Evolutionary conservation across 1,140 invertebrate genomes (phyloP), one percentile per base, ranked within the genome.

Genomic region (Tetramorium alpestre): DNA sequence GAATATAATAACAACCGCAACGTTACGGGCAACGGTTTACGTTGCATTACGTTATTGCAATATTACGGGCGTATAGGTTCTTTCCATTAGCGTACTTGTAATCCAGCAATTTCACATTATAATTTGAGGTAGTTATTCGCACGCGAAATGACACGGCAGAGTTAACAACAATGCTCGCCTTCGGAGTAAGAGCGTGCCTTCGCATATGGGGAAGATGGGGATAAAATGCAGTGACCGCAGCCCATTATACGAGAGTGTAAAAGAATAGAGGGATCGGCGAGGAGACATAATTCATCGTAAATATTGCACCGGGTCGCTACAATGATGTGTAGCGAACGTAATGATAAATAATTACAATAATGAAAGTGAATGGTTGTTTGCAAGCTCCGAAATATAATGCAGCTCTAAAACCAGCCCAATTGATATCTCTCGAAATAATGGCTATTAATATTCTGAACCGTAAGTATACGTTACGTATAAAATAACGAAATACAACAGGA

Each of bases 61-160:
- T 47, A 16, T 44, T 44, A 67, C 33, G 1, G 65, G 41, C 25
- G 25, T 47, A 72, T 44, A 72, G 51, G 16, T 44, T 22, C 54
- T 41, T 49, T 75, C 80, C 69, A 75, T 84, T 60, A 49, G 80
- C 18, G 33, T n/a, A 60, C n/a, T 62, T 73, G 41, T 75, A 60
- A 60, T 47, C 54, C 22, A 18, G 28, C 41, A 77, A 22, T 77
- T 47, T 56, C 69, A 25, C 41, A n/a, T 56, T 38, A 38, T 56
- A 72, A 81, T 81, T 81, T 70, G 22, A 33, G 54, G 13, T 60
- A 60, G 60, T 73, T 78, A 67, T 51, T 85, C 75, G 28, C 84
- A 28, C 22, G 62, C 49, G 25, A 65, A 64, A 78, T 75, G 81
- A 77, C 41, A 78, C 56, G 22, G 54, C 38, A 49, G 82, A 86